Evolutionary conservation across 2,888 invertebrate genomes (phyloP), one percentile per base, ranked within the genome.

Genomic region (Muscina levida): DNA sequence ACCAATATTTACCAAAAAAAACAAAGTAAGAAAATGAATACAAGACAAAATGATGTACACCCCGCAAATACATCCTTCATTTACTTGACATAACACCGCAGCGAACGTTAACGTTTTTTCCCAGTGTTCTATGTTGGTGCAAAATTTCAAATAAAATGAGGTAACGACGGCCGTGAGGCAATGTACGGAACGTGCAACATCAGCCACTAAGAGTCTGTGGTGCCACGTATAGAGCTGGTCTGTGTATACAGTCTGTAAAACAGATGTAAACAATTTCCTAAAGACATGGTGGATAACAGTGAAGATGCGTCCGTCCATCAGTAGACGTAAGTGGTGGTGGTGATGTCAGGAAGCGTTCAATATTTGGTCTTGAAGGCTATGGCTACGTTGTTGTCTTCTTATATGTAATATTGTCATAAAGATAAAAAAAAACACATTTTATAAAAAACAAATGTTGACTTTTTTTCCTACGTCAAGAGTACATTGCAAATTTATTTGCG

Each of bases 21-120:
- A 31, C 3, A 31, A 8, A 31, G 8, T 5, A 31, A 31, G 8
- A 31, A 31, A 5, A 3, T 31, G 31, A 31, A 62, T 39, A 39
- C 62, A 62, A 62, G 62, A 62, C 62, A 62, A 62, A 62, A 62
- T 62, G 62, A 39, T 62, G 62, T 62, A 62, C 62, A 62, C 42
- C 17, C 39, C 37, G 10, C 42, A 42, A 59, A 42, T n/a, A 62
- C 62, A 62, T 62, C 39, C 62, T 62, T 62, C 62, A 62, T 62
- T 62, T 42, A 42, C 39, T 62, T 62, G 39, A 37, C 59, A 5
- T 37, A 59, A 44, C 44, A 44, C n/a, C 44, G 3, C 44, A 44
- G 10, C 44, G 2, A 44, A 44, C 44, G 44, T 2, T 48, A 3
- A 17, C 17, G 17, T 48, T 19, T 48, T 48, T 3, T 3, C 31